Base-by-base conservation (phyloP, 2,113 vertebrate genomes). In the Salvelinus alpinus region DNA sequence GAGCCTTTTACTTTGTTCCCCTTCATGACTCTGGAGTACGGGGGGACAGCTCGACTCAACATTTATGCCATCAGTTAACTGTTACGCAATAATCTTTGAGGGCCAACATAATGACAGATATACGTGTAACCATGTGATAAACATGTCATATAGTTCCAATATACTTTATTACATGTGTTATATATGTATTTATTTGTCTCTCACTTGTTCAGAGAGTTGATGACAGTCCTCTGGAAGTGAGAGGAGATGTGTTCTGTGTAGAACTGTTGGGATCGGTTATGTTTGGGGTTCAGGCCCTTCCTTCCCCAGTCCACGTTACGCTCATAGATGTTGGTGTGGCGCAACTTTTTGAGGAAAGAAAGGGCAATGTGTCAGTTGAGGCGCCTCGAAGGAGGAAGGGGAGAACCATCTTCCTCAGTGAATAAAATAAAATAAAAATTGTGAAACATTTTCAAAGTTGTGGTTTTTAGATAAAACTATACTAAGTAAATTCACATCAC, bases 291-390 rank as follows among this genome's bases (percentile, higher is more conserved):
- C 72, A 93, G 85, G 68, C 91, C 90, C 64, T 82, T 87, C 76
- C 25, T 82, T 38, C 86, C 91, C 88, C 90, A 93, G 80, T 79
- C 85, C 34, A 92, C 70, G 0, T 71, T 91, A 29, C 88, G 82
- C 73, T 92, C 89, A 13, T 79, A 92, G 73, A 91, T 90, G 76
- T 89, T 91, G 59, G 89, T 93, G 82, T 91, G 90, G 25, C 88
- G 88, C 75, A 94, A 74, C 91, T 94, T 73, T 14, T 74, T 18
- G 72, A 24, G 31, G 24, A 82, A 14, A 78, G 3, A 73, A 18
- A 60, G 38, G 9, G 6, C 34, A 34, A 34, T 34, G 34, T 34
- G 34, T 44, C 38, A 44, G 9, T 44, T 9, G 38, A 44, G 38
- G 38, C 2, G 3, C 38, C 38, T 44, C 38, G 2, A 9, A 44